These are phyloP conservation scores for Fragum sueziense DNA, from an alignment of 2,888 invertebrate genomes.

Conservation along the genomic window DNA sequence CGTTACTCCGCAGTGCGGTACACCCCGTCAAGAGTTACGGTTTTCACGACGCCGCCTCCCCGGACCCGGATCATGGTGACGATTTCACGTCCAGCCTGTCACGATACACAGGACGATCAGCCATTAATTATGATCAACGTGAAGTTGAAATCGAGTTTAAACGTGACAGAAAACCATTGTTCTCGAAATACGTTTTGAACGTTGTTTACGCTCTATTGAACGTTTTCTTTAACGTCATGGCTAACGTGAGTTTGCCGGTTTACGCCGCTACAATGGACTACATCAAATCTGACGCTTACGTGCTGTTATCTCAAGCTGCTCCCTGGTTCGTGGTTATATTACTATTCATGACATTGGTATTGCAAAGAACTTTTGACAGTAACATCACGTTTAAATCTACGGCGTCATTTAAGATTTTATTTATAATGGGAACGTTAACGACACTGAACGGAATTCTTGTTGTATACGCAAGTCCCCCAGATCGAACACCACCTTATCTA, in stretches of 20 bases:
- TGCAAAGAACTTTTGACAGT: conserved; percentile 51
- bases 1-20: neutral
- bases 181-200: conserved; percentile 42
- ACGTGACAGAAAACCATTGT: conserved; percentile 12
- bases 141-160: conserved; percentile 20
- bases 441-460: conserved; percentile 66
- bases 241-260: conserved; percentile 64
- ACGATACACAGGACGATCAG: neutral
- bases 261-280: conserved; percentile 63
- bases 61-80: neutral
- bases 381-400: conserved; percentile 48
- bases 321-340: conserved; percentile 59
- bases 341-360: conserved; percentile 46
- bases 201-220: conserved; percentile 51
- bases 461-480: conserved; percentile 65
- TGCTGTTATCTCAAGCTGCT: conserved; percentile 54
- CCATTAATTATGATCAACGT: conserved; percentile 5
- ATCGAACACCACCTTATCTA: conserved; percentile 66
- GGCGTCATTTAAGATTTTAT: conserved; percentile 53
- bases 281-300: conserved; percentile 60
- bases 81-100: neutral
- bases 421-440: conserved; percentile 60
- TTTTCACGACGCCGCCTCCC: conserved; percentile 13
- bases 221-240: conserved; percentile 60
- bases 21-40: neutral